These are phyloP conservation scores for Pandemis cinnamomeana DNA, from an alignment of 2,888 invertebrate genomes.

Conservation along the genomic window DNA sequence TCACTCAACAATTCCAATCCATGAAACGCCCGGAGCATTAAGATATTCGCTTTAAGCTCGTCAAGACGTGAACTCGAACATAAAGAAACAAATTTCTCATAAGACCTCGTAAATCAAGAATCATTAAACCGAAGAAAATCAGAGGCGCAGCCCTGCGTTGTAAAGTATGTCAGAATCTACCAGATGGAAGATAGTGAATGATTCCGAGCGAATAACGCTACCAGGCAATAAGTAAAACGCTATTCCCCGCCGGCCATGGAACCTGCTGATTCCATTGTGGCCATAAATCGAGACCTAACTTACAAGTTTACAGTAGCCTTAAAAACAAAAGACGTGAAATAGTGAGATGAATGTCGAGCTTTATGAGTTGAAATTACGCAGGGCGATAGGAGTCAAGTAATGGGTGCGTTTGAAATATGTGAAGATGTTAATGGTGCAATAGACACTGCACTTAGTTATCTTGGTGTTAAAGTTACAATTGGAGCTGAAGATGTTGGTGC, in stretches of 20 bases:
- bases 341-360: slow-evolving; percentile 54
- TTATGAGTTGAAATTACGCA: slow-evolving; percentile 55
- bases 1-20: slow-evolving; percentile 32
- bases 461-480: slow-evolving; percentile 8
- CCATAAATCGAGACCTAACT: slow-evolving; percentile 68
- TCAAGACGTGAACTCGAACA: slow-evolving; percentile 43
- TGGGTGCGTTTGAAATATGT: slow-evolving; percentile 50
- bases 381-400: slow-evolving; percentile 55
- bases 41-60: slow-evolving; percentile 45
- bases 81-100: slow-evolving; percentile 51
- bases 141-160: slow-evolving; percentile 62
- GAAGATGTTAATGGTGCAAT: slow-evolving; percentile 40
- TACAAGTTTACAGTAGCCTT: slow-evolving; percentile 58
- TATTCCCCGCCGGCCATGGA: slow-evolving; percentile 65
- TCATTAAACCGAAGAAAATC: slow-evolving; percentile 69
- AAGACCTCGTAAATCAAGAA: slow-evolving; percentile 64
- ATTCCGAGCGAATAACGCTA: slow-evolving; percentile 68
- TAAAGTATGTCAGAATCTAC: slow-evolving; percentile 71
- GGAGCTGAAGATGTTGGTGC: slow-evolving; percentile 35
- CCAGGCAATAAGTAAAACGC: slow-evolving; percentile 67
- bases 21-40: slow-evolving; percentile 36
- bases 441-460: slow-evolving; percentile 46
- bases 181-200: slow-evolving; percentile 76
- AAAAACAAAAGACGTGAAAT: slow-evolving; percentile 58
- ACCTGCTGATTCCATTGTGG: slow-evolving; percentile 69